Evolutionary conservation across 2,797 vertebrate species (phyloP).

Genomic region (Leuciscus waleckii): DNA sequence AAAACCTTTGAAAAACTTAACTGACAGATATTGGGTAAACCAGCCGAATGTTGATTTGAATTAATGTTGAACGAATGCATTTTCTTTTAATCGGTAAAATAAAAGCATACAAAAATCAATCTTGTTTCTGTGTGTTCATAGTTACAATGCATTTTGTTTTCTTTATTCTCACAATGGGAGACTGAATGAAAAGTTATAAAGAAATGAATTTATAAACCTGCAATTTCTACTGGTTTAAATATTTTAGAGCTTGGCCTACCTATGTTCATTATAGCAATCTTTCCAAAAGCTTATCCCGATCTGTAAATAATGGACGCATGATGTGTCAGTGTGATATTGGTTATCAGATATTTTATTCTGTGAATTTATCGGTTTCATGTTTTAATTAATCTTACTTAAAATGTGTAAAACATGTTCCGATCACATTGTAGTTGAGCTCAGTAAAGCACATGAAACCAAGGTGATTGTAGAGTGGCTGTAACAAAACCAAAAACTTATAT

Average conservation of each 20-base stretch:
- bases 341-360: background rate
- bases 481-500: background rate
- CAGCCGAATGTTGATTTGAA: constrained; percentile 94
- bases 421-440: background rate
- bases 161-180: background rate
- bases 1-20: constrained; percentile 77
- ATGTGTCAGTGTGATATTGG: background rate
- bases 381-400: background rate
- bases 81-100: constrained; percentile 99
- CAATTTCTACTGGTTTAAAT: background rate
- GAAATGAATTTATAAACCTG: background rate
- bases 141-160: background rate
- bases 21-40: constrained; percentile 88
- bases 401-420: background rate
- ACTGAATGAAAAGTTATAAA: background rate
- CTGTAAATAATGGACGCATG: background rate
- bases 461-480: background rate
- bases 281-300: background rate
- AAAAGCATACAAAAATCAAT: constrained; percentile 85
- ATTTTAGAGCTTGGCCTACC: background rate
- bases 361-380: background rate
- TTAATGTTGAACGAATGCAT: constrained; percentile 99
- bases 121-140: background rate
- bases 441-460: background rate
- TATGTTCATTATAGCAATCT: background rate